Evolutionary conservation across 2,797 vertebrate genomes (phyloP).

Genomic region (Sarcophilus harrisii): DNA sequence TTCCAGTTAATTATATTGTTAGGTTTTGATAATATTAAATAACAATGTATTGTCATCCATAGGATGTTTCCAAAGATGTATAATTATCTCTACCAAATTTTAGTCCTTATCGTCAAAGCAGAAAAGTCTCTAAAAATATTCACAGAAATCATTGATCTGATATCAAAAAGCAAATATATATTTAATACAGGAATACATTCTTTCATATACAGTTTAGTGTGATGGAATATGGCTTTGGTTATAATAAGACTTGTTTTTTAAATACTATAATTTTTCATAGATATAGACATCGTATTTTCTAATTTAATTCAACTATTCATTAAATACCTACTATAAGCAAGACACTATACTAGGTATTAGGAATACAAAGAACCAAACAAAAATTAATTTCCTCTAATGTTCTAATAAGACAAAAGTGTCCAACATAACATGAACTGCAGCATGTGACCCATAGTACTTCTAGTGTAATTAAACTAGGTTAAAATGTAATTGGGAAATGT

Average conservation of each 20-base stretch:
- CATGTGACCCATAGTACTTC: neutral
- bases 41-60: neutral
- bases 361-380: neutral
- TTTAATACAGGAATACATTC: neutral
- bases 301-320: neutral
- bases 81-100: neutral
- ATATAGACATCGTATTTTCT: neutral
- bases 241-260: neutral
- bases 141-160: neutral
- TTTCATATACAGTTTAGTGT: neutral
- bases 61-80: neutral
- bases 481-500: neutral
- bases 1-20: neutral
- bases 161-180: neutral
- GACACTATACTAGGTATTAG: neutral
- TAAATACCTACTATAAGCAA: neutral
- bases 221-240: neutral
- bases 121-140: neutral
- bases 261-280: neutral
- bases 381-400: neutral
- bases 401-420: neutral
- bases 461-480: neutral
- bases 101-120: neutral
- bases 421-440: neutral
- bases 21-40: conserved; percentile 25